phyloP scores from a whole-genome alignment of 1,140 invertebrate species.

The Papilio polyxenes region DNA sequence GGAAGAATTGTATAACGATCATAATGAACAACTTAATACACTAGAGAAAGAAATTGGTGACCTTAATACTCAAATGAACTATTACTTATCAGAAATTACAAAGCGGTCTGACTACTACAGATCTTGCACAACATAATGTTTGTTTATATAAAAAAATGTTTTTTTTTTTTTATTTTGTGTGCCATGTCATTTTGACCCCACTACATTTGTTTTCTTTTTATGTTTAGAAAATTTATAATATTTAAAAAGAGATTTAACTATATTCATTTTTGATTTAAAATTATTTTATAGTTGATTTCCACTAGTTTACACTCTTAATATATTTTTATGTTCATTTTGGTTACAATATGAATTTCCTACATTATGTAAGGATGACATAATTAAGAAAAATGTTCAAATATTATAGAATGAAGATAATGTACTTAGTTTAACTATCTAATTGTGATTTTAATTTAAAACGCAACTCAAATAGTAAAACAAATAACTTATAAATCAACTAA shows the following conservation, averaged over 20 bases:
- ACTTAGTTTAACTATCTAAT: not conserved
- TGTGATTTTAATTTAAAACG: not conserved
- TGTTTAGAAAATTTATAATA: not conserved
- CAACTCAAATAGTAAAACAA: not conserved
- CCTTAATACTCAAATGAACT: constrained; percentile 78
- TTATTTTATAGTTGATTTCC: not conserved
- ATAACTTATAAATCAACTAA: not conserved
- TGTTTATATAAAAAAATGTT: not conserved
- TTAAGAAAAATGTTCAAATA: not conserved
- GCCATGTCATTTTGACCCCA: constrained; percentile 28
- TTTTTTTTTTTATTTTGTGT: not conserved
- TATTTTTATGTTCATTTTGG: not conserved
- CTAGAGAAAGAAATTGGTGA: constrained; percentile 78
- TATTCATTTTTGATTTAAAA: not conserved
- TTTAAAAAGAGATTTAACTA: not conserved
- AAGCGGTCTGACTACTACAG: constrained; percentile 79
- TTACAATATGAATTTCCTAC: not conserved
- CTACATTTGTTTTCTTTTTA: constrained; percentile 12
- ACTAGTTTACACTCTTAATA: not conserved
- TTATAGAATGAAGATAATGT: not conserved
- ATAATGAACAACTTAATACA: constrained; percentile 73
- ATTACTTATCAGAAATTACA: constrained; percentile 80
- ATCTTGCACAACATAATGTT: constrained; percentile 67
- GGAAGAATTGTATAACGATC: constrained; percentile 79
- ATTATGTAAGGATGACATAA: not conserved